Conservation (phyloP, 2,113 vertebrate species). For the Microtus ochrogaster region DNA sequence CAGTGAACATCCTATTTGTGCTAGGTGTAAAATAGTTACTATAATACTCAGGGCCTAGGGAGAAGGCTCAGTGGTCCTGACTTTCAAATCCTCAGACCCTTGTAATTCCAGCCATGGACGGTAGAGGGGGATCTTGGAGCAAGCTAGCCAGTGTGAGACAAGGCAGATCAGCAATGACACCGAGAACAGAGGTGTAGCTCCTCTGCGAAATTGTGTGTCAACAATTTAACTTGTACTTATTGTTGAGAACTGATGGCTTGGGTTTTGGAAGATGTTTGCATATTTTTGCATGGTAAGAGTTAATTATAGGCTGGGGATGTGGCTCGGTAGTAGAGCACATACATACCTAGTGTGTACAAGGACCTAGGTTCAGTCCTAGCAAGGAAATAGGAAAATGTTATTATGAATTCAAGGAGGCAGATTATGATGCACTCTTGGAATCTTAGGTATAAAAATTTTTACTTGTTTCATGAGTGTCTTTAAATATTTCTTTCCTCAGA, state of each 20-base stretch:
- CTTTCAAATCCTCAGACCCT: neutral
- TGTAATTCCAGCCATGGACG: neutral
- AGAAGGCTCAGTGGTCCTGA: neutral
- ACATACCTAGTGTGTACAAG: too few relatives aligned
- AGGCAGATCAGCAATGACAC: neutral
- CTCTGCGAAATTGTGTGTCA: conserved; percentile 1
- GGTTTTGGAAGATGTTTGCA: neutral
- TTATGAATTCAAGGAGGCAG: conserved; percentile 25
- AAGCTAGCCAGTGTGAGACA: neutral
- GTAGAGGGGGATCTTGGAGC: neutral
- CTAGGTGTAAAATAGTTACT: conserved; percentile 40
- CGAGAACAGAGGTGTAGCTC: neutral
- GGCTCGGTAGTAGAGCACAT: neutral
- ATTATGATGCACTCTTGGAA: conserved; percentile 44
- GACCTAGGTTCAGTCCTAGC: neutral
- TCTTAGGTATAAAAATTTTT: neutral
- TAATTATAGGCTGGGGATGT: neutral
- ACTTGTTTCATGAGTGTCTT: conserved; percentile 69
- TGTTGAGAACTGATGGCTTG: neutral
- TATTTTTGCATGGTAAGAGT: neutral
- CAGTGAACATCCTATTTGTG: conserved; percentile 23
- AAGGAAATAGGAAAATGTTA: neutral
- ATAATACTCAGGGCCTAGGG: neutral
- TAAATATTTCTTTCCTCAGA: conserved; percentile 87
- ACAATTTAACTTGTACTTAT: neutral